Evolutionary conservation across 1,140 invertebrate species (phyloP).

Genomic region (Penaeus indicus): DNA sequence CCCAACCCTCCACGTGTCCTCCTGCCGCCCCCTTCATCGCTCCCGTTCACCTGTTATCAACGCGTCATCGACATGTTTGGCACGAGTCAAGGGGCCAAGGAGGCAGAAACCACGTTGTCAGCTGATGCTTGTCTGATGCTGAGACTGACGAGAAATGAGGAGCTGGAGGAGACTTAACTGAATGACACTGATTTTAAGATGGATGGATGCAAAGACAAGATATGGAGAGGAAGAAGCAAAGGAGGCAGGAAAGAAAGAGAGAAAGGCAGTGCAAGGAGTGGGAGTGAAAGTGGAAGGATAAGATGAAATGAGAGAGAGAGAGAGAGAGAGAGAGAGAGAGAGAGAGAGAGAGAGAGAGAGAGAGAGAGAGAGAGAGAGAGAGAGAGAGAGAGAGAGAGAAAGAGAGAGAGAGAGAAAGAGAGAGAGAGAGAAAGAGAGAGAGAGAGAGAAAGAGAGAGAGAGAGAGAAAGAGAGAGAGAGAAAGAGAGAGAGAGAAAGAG

Average conservation of each 20-base stretch:
- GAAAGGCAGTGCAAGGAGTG: background rate
- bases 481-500: background rate
- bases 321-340: background rate
- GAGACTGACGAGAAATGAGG: too few relatives aligned
- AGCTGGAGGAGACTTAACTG: too few relatives aligned
- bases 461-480: background rate
- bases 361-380: background rate
- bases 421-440: background rate
- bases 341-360: background rate
- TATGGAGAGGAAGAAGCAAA: background rate
- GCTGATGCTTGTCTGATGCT: too few relatives aligned
- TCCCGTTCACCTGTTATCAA: too few relatives aligned
- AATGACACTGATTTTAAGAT: background rate
- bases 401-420: background rate
- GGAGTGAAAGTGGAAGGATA: background rate
- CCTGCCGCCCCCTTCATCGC: too few relatives aligned
- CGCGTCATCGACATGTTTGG: too few relatives aligned
- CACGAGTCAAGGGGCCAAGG: too few relatives aligned
- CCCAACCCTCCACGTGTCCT: too few relatives aligned
- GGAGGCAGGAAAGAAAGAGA: background rate
- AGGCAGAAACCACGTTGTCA: too few relatives aligned
- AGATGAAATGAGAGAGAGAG: background rate
- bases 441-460: background rate
- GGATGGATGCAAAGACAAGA: background rate
- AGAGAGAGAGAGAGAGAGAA: background rate